Evolutionary conservation across 2,797 vertebrate genomes (phyloP).

Genomic region (Epinephelus coioides): DNA sequence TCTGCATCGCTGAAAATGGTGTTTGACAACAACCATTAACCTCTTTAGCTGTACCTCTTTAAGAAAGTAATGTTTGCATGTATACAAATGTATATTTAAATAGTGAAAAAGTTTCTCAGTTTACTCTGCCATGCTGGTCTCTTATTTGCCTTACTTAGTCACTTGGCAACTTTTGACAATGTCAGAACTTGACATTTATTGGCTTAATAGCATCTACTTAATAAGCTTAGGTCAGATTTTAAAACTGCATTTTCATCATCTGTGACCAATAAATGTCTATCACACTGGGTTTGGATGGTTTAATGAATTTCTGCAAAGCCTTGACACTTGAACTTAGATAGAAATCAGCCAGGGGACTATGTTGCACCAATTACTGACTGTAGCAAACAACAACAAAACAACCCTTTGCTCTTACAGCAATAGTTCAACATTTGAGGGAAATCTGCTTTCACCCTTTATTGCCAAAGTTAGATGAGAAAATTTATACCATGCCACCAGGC

Average conservation of each 20-base stretch:
- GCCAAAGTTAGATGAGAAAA: not conserved
- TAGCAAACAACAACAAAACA: not conserved
- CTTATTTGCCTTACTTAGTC: not conserved
- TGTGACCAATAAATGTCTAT: conserved; percentile 1
- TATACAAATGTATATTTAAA: not conserved
- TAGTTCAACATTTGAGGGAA: not conserved
- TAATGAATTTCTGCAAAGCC: not conserved
- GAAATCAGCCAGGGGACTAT: not conserved
- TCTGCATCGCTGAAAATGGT: not conserved
- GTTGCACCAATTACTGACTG: not conserved
- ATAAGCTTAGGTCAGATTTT: not conserved
- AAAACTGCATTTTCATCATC: not conserved
- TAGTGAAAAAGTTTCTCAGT: not conserved
- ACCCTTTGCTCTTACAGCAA: not conserved
- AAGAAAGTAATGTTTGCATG: not conserved
- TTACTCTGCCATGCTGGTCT: not conserved
- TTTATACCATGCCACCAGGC: not conserved
- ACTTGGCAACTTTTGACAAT: not conserved
- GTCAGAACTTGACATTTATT: conserved; percentile 5
- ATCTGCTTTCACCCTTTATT: not conserved
- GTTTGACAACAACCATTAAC: not conserved
- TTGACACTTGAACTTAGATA: not conserved
- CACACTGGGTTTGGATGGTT: not conserved
- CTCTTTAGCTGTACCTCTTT: not conserved
- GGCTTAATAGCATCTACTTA: not conserved